Base-by-base conservation (phyloP, 1,140 invertebrate species). In the Brachionus paranguensis region DNA sequence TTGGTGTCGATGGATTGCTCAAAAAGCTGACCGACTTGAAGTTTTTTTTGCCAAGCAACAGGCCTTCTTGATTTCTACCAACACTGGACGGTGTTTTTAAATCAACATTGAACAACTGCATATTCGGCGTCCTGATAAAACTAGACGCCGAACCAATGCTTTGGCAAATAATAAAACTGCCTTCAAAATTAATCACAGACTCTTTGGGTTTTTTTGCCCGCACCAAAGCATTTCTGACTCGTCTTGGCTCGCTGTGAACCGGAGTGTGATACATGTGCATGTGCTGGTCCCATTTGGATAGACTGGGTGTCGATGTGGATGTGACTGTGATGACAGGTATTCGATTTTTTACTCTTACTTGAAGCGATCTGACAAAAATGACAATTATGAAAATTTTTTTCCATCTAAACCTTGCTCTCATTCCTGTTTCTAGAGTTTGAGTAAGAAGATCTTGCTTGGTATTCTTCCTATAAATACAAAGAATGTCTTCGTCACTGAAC, bases 341-440 rank as follows among this genome's bases (percentile, higher is more conserved):
- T 27, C 17, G 41, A 29, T 29, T 50, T 47, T 27, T 76, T 53
- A 20, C 27, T 53, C 10, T 12, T 47, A 50, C 24, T 76, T 50
- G 17, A 27, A 76, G 8, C 12, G 47, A 50, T 8, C 20, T 47
- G 11, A 76, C 20, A 76, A 76, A 76, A 27, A 20, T 24, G 8
- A 76, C 27, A 3, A 47, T 29, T 2, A 76, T 76, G 3, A 50
- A 5, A 27, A 50, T 37, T 76, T 76, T 76, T 50, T 27, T 50
- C 72, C 72, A 76, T 76, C 43, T 76, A 47, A 50, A 76, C 24
- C 41, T 76, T 24, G 43, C 43, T 50, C 20, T 76, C 47, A 68
- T 33, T 14, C n/a, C 33, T 14, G n/a, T 29, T 14, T 41, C 65
- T 41, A 68, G 33, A 33, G 65, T 33, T 41, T 33, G 65, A 10